Percentiles rank a stretch among this genome's conserved stretches.
Conservation (phyloP, 2,888 invertebrate species). For the Gandaritis pyraliata region DNA sequence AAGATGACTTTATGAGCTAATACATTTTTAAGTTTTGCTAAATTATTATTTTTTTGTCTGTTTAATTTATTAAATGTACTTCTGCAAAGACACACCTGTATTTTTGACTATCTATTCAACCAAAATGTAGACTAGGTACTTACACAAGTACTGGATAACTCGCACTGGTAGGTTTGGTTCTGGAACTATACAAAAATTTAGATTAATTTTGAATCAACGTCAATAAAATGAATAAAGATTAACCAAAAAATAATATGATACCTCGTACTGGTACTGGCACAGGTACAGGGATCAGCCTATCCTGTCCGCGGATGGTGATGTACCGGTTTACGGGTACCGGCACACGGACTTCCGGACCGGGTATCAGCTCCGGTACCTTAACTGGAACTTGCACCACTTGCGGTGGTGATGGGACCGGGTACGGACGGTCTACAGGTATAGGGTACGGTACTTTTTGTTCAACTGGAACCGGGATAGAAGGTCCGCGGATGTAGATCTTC, state of each 20-base stretch:
- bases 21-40: no score
- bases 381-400: constrained; percentile 47
- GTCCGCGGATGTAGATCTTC: constrained; percentile 56
- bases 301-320: constrained; percentile 59
- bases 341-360: constrained; percentile 56
- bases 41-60: no score
- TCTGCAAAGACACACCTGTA: no score
- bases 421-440: constrained; percentile 54
- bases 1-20: neutral
- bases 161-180: constrained; percentile 61
- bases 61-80: no score
- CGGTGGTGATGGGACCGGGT: constrained; percentile 60
- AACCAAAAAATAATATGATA: constrained; percentile 5
- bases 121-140: constrained; percentile 42
- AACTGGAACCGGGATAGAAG: constrained; percentile 57
- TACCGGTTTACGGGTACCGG: constrained; percentile 60
- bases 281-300: constrained; percentile 59
- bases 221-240: neutral
- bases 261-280: constrained; percentile 41
- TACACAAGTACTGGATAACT: constrained; percentile 65
- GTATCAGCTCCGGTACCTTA: constrained; percentile 53
- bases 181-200: constrained; percentile 46
- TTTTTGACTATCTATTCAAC: no score
- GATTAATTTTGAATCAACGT: constrained; percentile 3
- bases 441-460: constrained; percentile 54